phyloP scores from a whole-genome alignment of 2,113 vertebrate species.

The Melanocharis versteri region DNA sequence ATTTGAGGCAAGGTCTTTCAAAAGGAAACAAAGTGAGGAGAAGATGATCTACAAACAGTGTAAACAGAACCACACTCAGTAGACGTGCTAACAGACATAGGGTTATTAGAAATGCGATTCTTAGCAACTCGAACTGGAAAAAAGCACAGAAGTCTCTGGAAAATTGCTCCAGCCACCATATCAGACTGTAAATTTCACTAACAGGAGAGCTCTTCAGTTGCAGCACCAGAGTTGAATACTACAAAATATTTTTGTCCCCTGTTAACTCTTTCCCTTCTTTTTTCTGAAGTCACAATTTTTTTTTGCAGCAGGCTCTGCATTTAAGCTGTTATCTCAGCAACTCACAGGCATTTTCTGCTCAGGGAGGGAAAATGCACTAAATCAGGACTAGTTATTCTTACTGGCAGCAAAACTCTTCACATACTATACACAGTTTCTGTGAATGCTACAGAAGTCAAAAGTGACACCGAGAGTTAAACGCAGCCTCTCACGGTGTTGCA shows the following conservation, averaged over 20 bases:
- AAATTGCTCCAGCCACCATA: background rate
- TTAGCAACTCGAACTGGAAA: background rate
- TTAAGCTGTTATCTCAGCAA: background rate
- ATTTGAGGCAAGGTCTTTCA: background rate
- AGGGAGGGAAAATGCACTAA: background rate
- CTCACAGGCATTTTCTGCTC: background rate
- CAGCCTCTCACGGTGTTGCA: background rate
- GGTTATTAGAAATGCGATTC: background rate
- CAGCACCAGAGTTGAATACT: background rate
- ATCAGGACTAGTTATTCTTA: background rate
- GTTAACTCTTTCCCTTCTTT: background rate
- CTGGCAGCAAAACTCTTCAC: background rate
- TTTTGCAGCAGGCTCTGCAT: background rate
- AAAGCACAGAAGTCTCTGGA: background rate
- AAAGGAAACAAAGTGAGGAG: background rate
- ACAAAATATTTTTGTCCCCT: background rate
- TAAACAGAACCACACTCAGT: background rate
- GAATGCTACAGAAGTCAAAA: background rate
- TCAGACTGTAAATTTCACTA: background rate
- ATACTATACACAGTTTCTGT: background rate
- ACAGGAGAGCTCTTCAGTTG: background rate
- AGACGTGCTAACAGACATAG: accelerated
- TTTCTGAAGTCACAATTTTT: background rate
- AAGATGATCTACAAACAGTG: background rate
- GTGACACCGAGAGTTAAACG: accelerated